Percentiles rank a stretch among this genome's conserved stretches.
Evolutionary conservation across 2,113 vertebrate genomes (phyloP).

Genomic region (Platichthys flesus): DNA sequence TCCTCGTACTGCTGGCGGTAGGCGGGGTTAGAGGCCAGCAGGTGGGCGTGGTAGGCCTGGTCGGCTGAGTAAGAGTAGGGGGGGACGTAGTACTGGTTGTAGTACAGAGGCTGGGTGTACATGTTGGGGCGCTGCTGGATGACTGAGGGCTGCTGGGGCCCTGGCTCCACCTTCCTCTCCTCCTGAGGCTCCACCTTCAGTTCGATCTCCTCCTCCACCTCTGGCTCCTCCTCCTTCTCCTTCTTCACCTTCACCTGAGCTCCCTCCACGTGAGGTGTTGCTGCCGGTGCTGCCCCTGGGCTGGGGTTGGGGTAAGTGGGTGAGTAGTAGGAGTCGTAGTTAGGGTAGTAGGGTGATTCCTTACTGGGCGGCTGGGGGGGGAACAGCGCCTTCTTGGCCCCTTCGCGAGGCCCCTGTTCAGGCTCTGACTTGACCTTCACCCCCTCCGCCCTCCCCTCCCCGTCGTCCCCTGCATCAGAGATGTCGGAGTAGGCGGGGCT

Average conservation of each 20-base stretch:
- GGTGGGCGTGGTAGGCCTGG: slow-evolving; percentile 93
- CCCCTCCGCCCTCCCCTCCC: slow-evolving; percentile 87
- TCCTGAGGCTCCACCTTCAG: slow-evolving; percentile 86
- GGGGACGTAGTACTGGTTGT: slow-evolving; percentile 95
- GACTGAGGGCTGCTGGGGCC: slow-evolving; percentile 88
- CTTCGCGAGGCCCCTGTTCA: slow-evolving; percentile 86
- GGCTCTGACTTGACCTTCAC: slow-evolving; percentile 89
- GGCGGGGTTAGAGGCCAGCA: slow-evolving; percentile 89
- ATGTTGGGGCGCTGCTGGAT: slow-evolving; percentile 95
- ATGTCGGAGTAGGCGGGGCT: slow-evolving; percentile 98
- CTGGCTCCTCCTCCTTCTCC: slow-evolving; percentile 90
- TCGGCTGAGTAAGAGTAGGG: slow-evolving; percentile 91
- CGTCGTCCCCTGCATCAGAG: slow-evolving; percentile 94
- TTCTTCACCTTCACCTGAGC: slow-evolving; percentile 89
- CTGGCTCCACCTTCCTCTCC: slow-evolving; percentile 88
- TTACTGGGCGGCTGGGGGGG: slow-evolving; percentile 86
- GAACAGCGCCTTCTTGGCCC: slow-evolving; percentile 94
- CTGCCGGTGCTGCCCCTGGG: slow-evolving; percentile 80
- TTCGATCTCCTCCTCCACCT: slow-evolving; percentile 81
- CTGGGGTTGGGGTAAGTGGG: slow-evolving; percentile 90
- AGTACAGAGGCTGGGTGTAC: slow-evolving; percentile 96
- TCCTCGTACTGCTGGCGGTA: slow-evolving; percentile 95
- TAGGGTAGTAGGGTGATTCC: slow-evolving; percentile 91
- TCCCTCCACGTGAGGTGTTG: slow-evolving; percentile 75
- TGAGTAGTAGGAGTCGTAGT: slow-evolving; percentile 94